These are phyloP conservation scores for Leucophora obtusa DNA, from an alignment of 2,888 invertebrate genomes.

Conservation along the genomic window DNA sequence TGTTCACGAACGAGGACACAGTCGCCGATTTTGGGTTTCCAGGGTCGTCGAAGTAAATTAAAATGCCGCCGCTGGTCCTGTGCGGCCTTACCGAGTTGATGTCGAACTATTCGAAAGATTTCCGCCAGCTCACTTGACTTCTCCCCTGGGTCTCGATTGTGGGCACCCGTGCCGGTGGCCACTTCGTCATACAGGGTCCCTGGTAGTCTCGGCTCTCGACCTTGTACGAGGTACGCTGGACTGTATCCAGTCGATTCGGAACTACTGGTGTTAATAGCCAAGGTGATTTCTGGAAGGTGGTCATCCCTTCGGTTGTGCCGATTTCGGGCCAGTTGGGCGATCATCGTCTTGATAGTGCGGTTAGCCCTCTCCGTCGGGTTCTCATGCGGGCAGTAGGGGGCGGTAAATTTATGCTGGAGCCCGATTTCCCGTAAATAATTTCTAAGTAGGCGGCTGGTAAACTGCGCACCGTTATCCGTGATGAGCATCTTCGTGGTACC, in stretches of 20 bases:
- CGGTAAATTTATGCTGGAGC: constrained; percentile 1
- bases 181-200: background rate
- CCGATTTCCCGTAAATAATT: background rate
- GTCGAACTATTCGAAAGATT: too few species aligned
- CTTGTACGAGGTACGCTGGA: background rate
- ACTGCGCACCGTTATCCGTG: too few species aligned
- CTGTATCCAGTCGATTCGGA: too few species aligned
- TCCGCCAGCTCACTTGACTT: too few species aligned
- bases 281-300: background rate
- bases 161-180: background rate
- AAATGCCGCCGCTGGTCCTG: background rate
- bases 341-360: too few species aligned
- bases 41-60: background rate
- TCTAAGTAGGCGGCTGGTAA: background rate
- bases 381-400: constrained; percentile 17
- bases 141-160: too few species aligned
- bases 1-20: background rate
- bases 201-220: background rate
- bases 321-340: background rate
- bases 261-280: too few species aligned
- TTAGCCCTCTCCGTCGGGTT: constrained; percentile 20
- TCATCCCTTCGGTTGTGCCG: background rate
- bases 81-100: too few species aligned
- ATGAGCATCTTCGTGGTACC: too few species aligned
- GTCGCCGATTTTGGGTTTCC: background rate